These are phyloP conservation scores for Nasonia vitripennis DNA, from an alignment of 1,140 invertebrate genomes.

Conservation along the genomic window DNA sequence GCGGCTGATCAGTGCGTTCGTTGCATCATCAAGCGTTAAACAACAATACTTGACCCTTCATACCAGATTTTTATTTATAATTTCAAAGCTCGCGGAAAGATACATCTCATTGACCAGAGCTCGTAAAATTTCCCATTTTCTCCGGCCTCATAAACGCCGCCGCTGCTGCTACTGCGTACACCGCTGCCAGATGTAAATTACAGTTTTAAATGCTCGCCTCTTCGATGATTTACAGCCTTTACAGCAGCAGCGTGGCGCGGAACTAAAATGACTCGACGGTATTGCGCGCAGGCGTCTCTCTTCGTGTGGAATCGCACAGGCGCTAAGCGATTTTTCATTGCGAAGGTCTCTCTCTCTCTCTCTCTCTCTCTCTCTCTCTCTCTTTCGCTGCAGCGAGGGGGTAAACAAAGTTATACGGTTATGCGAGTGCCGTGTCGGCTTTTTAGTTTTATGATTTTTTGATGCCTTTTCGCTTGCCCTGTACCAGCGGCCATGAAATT, in stretches of 20 bases:
- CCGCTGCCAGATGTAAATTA: constrained; percentile 46
- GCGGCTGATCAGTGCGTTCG: too few species aligned
- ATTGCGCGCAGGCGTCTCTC: neutral
- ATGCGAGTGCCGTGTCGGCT: too few species aligned
- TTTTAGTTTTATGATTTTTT: too few species aligned
- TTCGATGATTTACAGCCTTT: constrained; percentile 39
- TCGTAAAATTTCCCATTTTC: constrained; percentile 47
- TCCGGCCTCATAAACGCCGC: constrained; percentile 5
- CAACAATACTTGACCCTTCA: too few species aligned
- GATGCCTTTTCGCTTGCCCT: too few species aligned
- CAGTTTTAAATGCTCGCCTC: constrained; percentile 39
- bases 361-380: too few species aligned
- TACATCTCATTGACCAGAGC: constrained; percentile 33
- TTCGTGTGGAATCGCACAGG: neutral
- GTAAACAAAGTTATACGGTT: neutral
- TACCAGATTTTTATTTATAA: too few species aligned
- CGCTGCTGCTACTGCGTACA: neutral
- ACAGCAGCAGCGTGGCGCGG: neutral
- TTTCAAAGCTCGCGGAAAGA: neutral
- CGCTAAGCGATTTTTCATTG: constrained; percentile 46
- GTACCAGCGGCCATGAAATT: too few species aligned
- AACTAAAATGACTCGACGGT: constrained; percentile 17
- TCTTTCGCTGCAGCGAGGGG: neutral
- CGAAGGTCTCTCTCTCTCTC: neutral
- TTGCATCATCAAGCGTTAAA: too few species aligned